Evolutionary conservation across 2,888 invertebrate genomes (phyloP).

Genomic region (Parasteatoda lunata): DNA sequence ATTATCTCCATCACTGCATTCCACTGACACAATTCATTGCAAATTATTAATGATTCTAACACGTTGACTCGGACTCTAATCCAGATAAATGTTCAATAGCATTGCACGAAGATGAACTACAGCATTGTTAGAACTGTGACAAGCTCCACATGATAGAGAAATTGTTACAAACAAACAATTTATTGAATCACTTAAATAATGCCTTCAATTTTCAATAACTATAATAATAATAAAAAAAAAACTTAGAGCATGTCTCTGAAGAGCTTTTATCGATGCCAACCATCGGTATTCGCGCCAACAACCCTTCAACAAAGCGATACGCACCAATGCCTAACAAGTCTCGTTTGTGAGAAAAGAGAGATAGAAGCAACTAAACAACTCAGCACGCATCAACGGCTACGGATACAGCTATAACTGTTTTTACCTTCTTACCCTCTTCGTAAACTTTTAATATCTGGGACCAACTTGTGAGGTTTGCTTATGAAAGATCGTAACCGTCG

Average conservation of each 20-base stretch:
- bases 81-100: too few species aligned
- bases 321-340: constrained; percentile 57
- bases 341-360: constrained; percentile 51
- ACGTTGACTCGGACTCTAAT: too few species aligned
- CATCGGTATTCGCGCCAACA: constrained; percentile 44
- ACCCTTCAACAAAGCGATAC: constrained; percentile 48
- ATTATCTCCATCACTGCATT: too few species aligned
- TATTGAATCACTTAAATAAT: too few species aligned
- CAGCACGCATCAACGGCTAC: constrained; percentile 51
- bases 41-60: too few species aligned
- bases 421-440: constrained; percentile 48
- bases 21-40: too few species aligned
- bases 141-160: too few species aligned
- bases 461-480: background rate
- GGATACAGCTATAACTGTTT: constrained; percentile 62
- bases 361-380: constrained; percentile 50
- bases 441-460: constrained; percentile 31
- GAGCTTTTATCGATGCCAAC: constrained; percentile 40
- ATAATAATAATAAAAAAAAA: too few species aligned
- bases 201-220: too few species aligned
- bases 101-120: too few species aligned
- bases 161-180: too few species aligned
- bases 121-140: too few species aligned
- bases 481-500: constrained; percentile 6
- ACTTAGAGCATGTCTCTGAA: background rate